These are phyloP conservation scores for Oenanthe oenanthe DNA, from an alignment of 2,113 vertebrate genomes.

Conservation along the genomic window DNA sequence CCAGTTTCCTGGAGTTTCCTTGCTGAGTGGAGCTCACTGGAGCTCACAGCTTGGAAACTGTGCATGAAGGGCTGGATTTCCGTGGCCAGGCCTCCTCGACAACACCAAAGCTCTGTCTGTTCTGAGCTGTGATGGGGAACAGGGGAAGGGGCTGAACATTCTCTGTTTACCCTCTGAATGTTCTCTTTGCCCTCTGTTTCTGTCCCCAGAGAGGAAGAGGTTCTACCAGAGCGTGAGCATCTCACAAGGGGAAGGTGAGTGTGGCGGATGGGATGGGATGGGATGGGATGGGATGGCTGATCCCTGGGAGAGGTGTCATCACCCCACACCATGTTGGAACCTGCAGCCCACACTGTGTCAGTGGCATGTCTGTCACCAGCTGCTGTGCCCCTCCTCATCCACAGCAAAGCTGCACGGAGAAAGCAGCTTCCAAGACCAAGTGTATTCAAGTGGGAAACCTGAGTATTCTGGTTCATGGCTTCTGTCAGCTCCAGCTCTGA, in stretches of 20 bases:
- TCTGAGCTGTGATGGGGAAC: neutral
- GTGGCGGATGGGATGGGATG: fast-evolving
- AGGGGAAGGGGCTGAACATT: neutral
- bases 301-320: neutral
- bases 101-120: fast-evolving
- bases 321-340: fast-evolving
- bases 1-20: fast-evolving
- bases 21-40: neutral
- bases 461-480: neutral
- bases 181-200: neutral
- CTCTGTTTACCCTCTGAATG: neutral
- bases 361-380: neutral
- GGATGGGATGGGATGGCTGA: neutral
- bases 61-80: neutral
- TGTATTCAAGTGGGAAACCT: neutral
- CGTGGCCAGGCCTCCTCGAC: fast-evolving
- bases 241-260: slow-evolving; percentile 91
- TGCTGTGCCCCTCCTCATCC: neutral
- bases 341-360: neutral
- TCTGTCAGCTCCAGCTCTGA: neutral
- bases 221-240: slow-evolving; percentile 95
- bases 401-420: neutral
- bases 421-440: neutral
- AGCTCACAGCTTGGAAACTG: neutral
- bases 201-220: slow-evolving; percentile 84